Base-by-base conservation (phyloP, 2,888 invertebrate genomes). In the Tenthredo distinguenda region DNA sequence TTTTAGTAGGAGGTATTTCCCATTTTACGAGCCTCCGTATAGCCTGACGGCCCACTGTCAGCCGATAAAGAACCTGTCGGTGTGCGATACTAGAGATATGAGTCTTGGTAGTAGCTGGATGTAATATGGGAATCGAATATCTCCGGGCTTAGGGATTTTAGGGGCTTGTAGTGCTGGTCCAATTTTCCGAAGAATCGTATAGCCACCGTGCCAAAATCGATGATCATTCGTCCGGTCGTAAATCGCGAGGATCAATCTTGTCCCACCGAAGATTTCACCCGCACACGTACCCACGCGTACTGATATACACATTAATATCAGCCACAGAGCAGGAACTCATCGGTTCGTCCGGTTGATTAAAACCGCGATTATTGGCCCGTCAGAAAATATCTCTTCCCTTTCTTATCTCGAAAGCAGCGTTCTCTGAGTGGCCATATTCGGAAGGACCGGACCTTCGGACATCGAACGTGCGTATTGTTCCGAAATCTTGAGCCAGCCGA, bases 181-280 rank as follows among this genome's bases (percentile, higher is more conserved):
- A 77, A 77, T 77, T 55, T 77, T 77, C 34, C 21, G 10, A 4
- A 31, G 47, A 12, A 76, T 12, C 43, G 5, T 31, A 21, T 10
- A 40, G 6, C 40, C 21, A 21, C 21, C 37, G 1, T 37, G 31
- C 43, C 26, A 26, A 7, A 26, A n/a, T 50, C 50, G 15, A 15
- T 21, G 50, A 77, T 77, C 21, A 77, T 50, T 77, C 77, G 50
- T 40, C 34, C 31, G 77, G 15, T 55, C 77, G 77, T 77, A 77
- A 77, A 77, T 77, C 43, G n/a, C 72, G 0, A 10, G 77, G 77
- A 77, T 77, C 77, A 77, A 77, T 77, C n/a, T 77, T 77, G 34
- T 55, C 55, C 74, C 18, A 21, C 2, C 43, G 26, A 74, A 47
- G n/a, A 74, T 43, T 43, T 21, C 26, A 3, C 21, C 21, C 43